A percentile compares a stretch with the other conserved stretches of the same genome.
phyloP scores from a whole-genome alignment of 2,888 invertebrate species.

The Agrochola circellaris region DNA sequence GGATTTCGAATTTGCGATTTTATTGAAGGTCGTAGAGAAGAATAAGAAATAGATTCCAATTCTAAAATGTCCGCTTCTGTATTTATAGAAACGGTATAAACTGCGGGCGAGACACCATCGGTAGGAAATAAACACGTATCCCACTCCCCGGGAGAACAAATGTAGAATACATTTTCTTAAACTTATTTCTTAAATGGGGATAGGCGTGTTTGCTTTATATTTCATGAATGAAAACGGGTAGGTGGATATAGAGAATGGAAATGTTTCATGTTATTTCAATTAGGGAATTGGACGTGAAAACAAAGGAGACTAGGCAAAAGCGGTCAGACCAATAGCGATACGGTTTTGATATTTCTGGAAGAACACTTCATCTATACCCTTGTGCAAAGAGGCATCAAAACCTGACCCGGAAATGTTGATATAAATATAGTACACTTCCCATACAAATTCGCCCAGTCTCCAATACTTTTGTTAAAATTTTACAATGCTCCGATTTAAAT shows the following conservation, averaged over 20 bases:
- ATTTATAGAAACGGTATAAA: constrained; percentile 67
- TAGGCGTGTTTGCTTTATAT: constrained; percentile 22
- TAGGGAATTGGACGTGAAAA: neutral
- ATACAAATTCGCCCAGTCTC: neutral
- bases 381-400: neutral
- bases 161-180: constrained; percentile 61
- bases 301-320: neutral
- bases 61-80: constrained; percentile 62
- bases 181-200: constrained; percentile 47
- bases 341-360: neutral
- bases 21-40: constrained; percentile 55
- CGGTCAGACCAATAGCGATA: neutral
- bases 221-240: constrained; percentile 19
- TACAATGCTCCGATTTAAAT: neutral
- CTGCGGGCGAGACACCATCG: constrained; percentile 52
- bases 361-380: neutral
- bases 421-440: neutral
- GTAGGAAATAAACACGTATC: constrained; percentile 63
- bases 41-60: constrained; percentile 67
- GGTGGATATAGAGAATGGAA: neutral
- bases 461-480: neutral
- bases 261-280: neutral
- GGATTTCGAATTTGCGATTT: constrained; percentile 48
- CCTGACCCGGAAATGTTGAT: neutral
- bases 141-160: constrained; percentile 48